A percentile compares a stretch with the other conserved stretches of the same genome.
phyloP scores from a whole-genome alignment of 1,140 invertebrate species.

The Lasioglossum albipes region DNA sequence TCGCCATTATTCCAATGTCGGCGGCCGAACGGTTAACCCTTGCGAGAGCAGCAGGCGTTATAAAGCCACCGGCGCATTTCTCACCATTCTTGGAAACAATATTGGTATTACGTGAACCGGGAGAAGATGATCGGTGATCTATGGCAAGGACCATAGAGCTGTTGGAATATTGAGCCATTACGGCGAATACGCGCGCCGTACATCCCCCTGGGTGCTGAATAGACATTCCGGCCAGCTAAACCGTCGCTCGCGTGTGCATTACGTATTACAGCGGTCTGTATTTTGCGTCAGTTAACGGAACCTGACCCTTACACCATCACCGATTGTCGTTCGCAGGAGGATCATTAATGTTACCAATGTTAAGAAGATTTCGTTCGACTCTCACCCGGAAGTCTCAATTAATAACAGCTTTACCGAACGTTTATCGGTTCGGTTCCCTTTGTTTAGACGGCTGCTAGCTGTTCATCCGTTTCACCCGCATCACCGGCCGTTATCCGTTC shows the following conservation, averaged over 20 bases:
- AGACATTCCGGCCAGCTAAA: slow-evolving; percentile 41
- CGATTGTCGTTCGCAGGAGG: too few relatives aligned
- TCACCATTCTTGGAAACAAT: slow-evolving; percentile 64
- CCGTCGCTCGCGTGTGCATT: slow-evolving; percentile 35
- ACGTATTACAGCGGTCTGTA: slow-evolving; percentile 41
- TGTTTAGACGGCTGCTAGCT: background rate
- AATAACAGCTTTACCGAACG: too few relatives aligned
- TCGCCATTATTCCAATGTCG: slow-evolving; percentile 62
- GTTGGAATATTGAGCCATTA: slow-evolving; percentile 60
- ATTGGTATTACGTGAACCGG: slow-evolving; percentile 51
- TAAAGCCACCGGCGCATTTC: slow-evolving; percentile 56
- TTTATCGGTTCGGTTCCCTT: slow-evolving; percentile 41
- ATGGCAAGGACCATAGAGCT: slow-evolving; percentile 16
- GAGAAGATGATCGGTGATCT: slow-evolving; percentile 51
- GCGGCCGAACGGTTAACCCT: slow-evolving; percentile 61
- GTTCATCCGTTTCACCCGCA: background rate
- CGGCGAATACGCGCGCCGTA: slow-evolving; percentile 28
- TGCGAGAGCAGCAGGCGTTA: slow-evolving; percentile 38
- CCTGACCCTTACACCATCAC: background rate
- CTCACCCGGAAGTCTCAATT: too few relatives aligned
- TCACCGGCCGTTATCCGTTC: background rate
- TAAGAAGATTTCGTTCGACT: too few relatives aligned
- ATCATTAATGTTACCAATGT: too few relatives aligned
- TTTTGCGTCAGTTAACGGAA: slow-evolving; percentile 38
- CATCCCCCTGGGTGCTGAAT: slow-evolving; percentile 49